Base-by-base conservation (phyloP, 1,140 invertebrate genomes). In the Drosophila sucinea region DNA sequence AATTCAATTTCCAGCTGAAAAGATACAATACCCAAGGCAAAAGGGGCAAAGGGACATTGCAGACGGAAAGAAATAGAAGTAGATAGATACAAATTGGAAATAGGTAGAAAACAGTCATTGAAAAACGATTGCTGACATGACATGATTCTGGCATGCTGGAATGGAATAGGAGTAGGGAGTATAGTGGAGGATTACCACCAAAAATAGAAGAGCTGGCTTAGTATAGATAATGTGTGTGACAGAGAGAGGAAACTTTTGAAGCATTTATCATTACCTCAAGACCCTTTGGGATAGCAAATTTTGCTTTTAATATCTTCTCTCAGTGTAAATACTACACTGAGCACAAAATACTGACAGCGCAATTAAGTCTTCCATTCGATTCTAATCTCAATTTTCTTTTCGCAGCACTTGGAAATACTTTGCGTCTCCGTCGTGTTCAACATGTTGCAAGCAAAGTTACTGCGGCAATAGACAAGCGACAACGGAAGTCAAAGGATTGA, bases 1-100 rank as follows among this genome's bases (percentile, higher is more conserved):
- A 89, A 89, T 89, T 89, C 84, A 89, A 89, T 89, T 89, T 89
- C 84, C 84, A 89, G 69, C 69, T 85, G 82, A 86, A 80, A 73
- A 85, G 74, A 81, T 80, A 85, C 81, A 79, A 51, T 74, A 51
- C 61, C 62, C 55, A 47, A 23, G 35, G 72, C 17, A 38, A 32
- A 32, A n/a, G 40, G 33, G 11, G 55, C 7, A 17, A 17, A 23
- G 44, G 44, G 17, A 47, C 25, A 51, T 10, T 27, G 23, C 44
- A 51, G 10, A 5, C 17, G 27, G n/a, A 17, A 7, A 51, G 25
- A 7, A 23, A 27, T 25, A 51, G 25, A 51, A 8, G 44, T 54
- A 51, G 17, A 10, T 54, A 55, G 33, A 73, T 63, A 81, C 83
- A 87, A 87, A 87, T 87, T 87, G 83, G 76, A 89, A 87, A 87